Percentiles rank a stretch among this genome's conserved stretches.
Conservation (phyloP, 2,797 vertebrate genomes). For the Varecia variegata region DNA sequence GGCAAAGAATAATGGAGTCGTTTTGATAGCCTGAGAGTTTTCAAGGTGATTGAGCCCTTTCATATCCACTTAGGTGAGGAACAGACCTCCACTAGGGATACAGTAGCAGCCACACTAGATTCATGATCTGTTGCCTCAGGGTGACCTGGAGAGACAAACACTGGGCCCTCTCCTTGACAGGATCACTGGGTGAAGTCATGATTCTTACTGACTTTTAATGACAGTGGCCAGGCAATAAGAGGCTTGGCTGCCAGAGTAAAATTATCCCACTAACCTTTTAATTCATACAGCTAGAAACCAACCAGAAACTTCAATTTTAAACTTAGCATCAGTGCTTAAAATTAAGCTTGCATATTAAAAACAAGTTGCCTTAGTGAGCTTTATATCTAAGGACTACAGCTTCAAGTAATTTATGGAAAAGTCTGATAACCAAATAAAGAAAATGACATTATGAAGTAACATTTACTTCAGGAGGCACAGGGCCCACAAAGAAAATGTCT, state of each 20-base stretch:
- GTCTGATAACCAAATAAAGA: neutral
- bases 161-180: neutral
- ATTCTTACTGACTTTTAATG: neutral
- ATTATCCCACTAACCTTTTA: neutral
- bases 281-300: neutral
- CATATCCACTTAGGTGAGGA: neutral
- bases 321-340: neutral
- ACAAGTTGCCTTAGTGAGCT: neutral
- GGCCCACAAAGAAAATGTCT: neutral
- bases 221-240: neutral
- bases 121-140: neutral
- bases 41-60: neutral
- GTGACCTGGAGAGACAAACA: neutral
- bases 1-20: neutral
- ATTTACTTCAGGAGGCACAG: constrained; percentile 4
- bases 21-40: neutral
- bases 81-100: neutral
- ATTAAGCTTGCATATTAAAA: neutral
- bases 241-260: neutral
- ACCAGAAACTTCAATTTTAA: neutral
- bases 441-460: neutral
- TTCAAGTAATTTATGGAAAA: neutral
- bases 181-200: neutral
- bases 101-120: neutral
- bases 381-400: neutral